These are phyloP conservation scores for Peromyscus melanophrys DNA, from an alignment of 2,797 vertebrate genomes.

Conservation along the genomic window DNA sequence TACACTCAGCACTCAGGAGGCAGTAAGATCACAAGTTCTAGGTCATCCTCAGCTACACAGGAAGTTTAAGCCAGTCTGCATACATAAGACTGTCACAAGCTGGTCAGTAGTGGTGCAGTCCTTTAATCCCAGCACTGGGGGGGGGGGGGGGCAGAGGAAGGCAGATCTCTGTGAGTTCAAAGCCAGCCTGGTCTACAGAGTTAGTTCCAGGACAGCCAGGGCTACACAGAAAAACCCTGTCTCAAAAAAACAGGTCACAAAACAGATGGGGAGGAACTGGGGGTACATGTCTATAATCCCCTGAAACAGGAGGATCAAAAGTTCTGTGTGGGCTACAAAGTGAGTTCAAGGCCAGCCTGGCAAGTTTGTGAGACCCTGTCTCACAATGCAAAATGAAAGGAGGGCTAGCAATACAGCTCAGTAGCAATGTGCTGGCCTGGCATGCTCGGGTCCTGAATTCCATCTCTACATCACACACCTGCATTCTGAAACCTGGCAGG, in stretches of 20 bases:
- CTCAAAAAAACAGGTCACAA: no score
- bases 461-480: not conserved
- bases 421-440: not conserved
- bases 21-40: not conserved
- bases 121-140: not conserved
- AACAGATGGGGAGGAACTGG: not conserved
- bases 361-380: not conserved
- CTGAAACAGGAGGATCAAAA: not conserved
- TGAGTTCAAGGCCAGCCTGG: not conserved
- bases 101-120: no score
- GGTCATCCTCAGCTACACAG: not conserved
- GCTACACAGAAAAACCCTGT: not conserved
- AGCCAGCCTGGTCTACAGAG: not conserved
- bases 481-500: not conserved
- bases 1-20: not conserved
- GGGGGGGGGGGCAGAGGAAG: not conserved
- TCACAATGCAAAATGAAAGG: not conserved
- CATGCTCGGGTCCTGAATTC: not conserved
- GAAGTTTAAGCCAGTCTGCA: not conserved
- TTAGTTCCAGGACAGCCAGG: not conserved
- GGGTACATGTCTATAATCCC: not conserved
- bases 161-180: not conserved
- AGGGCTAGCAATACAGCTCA: not conserved
- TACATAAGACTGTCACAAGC: not conserved
- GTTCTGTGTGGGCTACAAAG: not conserved